Evolutionary conservation across 92 coral and sea anemone genomes (phyloP), one percentile per base, ranked within the genome.

Genomic region (Phenganax stokvisi): DNA sequence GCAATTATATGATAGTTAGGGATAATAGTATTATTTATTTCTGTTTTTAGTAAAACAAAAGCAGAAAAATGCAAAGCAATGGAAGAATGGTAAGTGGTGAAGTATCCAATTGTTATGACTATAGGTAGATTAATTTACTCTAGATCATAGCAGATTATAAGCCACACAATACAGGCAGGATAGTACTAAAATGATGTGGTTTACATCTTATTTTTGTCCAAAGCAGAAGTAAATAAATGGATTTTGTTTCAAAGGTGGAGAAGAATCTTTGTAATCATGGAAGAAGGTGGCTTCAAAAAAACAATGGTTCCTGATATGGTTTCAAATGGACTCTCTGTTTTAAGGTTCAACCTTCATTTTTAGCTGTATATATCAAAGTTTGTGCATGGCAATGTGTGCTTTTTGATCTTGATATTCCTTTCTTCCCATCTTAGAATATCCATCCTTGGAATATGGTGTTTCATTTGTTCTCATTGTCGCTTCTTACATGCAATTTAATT

Each of bases 271-370:
- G 90, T 82, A 67, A 89, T 88, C 47, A 82, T 93, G n/a, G 83
- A 80, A 64, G 93, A 93, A 72, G 88, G 90, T 71, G 87, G 89
- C 71, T 75, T 93, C 74, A 85, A 83, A 79, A 86, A 84, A 81
- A 77, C 82, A 71, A 89, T 91, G 76, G 77, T 93, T 58, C 86
- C 90, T 63, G 89, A 79, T 52, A 89, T 93, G 72, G 90, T 93
- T 56, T 86, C 81, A 76, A 93, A 89, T 81, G 96, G 96, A n/a
- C 84, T 85, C 75, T 91, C 90, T 74, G 93, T 90, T 37, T 80
- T 93, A 63, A 93, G 97, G 97, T 93, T 89, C 25, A 29, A 52
- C 9, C 11, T 63, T 7, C 11, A 30, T 10, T 7, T 6, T 7
- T 0, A 30, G 13, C 54, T 16, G 47, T 68, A 10, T 68, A 61